Evolutionary conservation across 2,113 vertebrate genomes (phyloP), one percentile per base, ranked within the genome.

Genomic region (Ascaphus truei): DNA sequence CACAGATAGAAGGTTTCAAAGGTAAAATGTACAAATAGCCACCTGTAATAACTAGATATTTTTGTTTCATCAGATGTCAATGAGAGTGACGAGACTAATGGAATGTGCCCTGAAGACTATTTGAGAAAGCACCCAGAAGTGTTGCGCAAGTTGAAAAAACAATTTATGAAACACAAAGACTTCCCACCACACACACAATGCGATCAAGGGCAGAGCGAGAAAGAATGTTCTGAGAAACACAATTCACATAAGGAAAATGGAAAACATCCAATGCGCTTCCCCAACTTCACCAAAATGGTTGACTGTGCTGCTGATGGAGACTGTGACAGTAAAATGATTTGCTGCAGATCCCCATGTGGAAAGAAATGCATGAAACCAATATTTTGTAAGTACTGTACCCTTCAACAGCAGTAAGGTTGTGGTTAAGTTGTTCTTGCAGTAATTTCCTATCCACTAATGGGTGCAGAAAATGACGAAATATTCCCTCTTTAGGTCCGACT

Each of bases 361-460:
- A 69, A 27, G 22, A 69, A 69, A 15, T 69, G 66, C 15, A 7
- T 58, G n/a, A 69, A 51, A 16, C 20, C 20, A 20, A 57, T 69
- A 25, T 60, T 29, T 15, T 57, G 66, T 69, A 69, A 69, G 66
- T 69, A 60, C 1, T 1, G 66, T 69, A 60, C 1, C 1, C 5
- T 13, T 13, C 29, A 56, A 37, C 34, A 37, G 34, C 15, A 2
- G 15, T 15, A 3, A 37, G 34, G 34, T 37, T 37, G 10, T 37
- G 10, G 5, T 12, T 37, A 15, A 37, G 10, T 12, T 37, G 3
- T 3, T 9, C 34, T 37, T 7, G 10, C 10, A 15, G 34, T 4
- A 37, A 12, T 37, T n/a, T n/a, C n/a, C n/a, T n/a, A n/a, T n/a
- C n/a, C n/a, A n/a, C n/a, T n/a, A n/a, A n/a, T n/a, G n/a, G n/a